Base-by-base conservation (phyloP, 2,113 vertebrate genomes). In the Poicephalus gulielmi region DNA sequence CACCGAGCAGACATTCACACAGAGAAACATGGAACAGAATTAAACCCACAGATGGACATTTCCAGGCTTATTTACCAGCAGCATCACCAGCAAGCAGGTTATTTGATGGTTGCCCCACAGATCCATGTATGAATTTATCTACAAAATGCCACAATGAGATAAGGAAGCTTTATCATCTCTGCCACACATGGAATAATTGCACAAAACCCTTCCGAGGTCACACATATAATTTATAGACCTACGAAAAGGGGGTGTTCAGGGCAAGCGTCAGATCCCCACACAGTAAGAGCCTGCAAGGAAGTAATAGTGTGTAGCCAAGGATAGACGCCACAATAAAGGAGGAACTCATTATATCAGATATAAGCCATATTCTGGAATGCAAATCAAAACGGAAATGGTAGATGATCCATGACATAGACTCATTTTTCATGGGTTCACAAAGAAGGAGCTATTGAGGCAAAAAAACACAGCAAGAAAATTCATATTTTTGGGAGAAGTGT, bases 391-490 rank as follows among this genome's bases (percentile, higher is more conserved):
- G 18, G 39, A 82, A 89, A 28, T 7, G 19, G 69, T 18, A 89
- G 79, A 92, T 88, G 88, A 82, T 52, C 94, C 88, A 62, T 14
- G 74, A 62, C 93, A 86, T 43, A 82, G 69, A 18, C 60, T 92
- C 91, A 69, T 91, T 92, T 91, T 74, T 84, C 28, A 76, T 15
- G 50, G 60, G n/a, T 66, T 94, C 81, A 57, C 39, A 59, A 46
- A 69, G 37, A 89, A 76, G 37, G 66, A 93, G 66, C 41, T 82
- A 31, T 0, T 47, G 55, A 91, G 47, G 74, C 83, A 92, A 86
- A 18, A 78, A 81, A 63, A 33, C 31, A 57, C 55, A 77, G 44
- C 35, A 87, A 69, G 62, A 67, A 73, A 78, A 78, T 20, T 15
- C 13, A 0, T 13, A 1, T 17, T 88, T 86, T 37, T 64, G 33